phyloP scores from a whole-genome alignment of 2,888 invertebrate species.

The Copidosoma aretas region DNA sequence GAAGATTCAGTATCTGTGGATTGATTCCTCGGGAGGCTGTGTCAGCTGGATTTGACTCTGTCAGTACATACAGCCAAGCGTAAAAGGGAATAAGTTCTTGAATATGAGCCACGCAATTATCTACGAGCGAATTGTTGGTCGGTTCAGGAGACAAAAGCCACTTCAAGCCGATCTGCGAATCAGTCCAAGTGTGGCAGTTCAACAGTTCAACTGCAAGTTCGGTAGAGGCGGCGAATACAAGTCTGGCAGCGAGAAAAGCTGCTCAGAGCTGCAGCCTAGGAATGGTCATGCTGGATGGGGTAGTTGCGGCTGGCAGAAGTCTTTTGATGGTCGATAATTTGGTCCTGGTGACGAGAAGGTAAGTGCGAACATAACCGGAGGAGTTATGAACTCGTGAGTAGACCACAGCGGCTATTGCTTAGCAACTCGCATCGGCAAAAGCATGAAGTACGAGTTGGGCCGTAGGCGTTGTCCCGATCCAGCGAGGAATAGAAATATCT shows the following conservation, averaged over 20 bases:
- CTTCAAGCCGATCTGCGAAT: neutral
- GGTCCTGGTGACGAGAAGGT: neutral
- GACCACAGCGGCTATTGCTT: neutral
- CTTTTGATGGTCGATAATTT: neutral
- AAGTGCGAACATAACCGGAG: neutral
- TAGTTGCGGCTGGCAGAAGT: neutral
- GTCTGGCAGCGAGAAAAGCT: conserved; percentile 8
- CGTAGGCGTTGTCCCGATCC: too few species aligned
- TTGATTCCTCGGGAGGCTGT: neutral
- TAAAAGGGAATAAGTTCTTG: conserved; percentile 2
- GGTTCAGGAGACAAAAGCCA: conserved; percentile 4
- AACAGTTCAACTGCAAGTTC: neutral
- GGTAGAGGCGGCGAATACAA: neutral
- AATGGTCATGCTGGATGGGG: conserved; percentile 1
- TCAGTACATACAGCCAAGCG: neutral
- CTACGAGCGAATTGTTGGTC: neutral
- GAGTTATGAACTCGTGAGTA: neutral
- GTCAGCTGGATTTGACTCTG: neutral
- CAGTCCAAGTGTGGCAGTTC: conserved; percentile 5
- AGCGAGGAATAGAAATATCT: too few species aligned
- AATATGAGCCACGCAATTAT: conserved; percentile 8
- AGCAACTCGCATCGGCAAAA: neutral
- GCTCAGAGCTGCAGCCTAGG: conserved; percentile 11
- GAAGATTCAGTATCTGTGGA: too few species aligned
- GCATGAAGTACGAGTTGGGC: neutral